Base-by-base conservation (phyloP, 2,113 vertebrate genomes). In the Rhinopomastus cyanomelas region DNA sequence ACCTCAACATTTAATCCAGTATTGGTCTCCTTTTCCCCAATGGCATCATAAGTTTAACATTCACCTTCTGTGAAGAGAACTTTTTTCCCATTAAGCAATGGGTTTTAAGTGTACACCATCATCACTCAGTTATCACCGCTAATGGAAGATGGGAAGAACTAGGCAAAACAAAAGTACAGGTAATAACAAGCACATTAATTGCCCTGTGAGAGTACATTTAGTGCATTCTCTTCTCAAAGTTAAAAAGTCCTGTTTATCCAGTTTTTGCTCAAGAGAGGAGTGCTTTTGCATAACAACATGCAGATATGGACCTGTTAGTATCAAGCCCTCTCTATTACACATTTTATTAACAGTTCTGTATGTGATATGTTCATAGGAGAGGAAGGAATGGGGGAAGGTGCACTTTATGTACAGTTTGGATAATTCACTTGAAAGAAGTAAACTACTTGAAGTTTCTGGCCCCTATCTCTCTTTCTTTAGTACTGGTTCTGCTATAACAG, bases 171-270 rank as follows among this genome's bases (percentile, higher is more conserved):
- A 84, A 94, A 68, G 61, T 42, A n/a, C 16, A 68, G 69, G 75
- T 84, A 92, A 68, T 30, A 88, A 30, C 39, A 86, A 84, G 71
- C 32, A 65, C 19, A 21, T 72, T n/a, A 81, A 84, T 87, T 78
- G 57, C 16, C 21, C 27, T 61, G 16, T 3, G 5, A 60, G 34
- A 75, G 27, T 68, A 72, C 13, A 2, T 81, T 80, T 56, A 66
- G 56, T 55, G 71, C 42, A 30, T 87, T 87, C 21, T 78, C 12
- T 83, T 89, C 59, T 73, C 14, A 59, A 32, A 42, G 32, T 89
- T 68, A 55, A 85, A 62, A 91, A 53, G 21, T 86, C 62, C 53
- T 64, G 26, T 86, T 93, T 90, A 72, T 76, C 62, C 49, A 86
- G 61, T 60, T 88, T 94, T 88, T 21, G 4, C 66, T 90, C 27